These are phyloP conservation scores for Augochlora pura DNA, from an alignment of 1,140 invertebrate species.

Conservation along the genomic window DNA sequence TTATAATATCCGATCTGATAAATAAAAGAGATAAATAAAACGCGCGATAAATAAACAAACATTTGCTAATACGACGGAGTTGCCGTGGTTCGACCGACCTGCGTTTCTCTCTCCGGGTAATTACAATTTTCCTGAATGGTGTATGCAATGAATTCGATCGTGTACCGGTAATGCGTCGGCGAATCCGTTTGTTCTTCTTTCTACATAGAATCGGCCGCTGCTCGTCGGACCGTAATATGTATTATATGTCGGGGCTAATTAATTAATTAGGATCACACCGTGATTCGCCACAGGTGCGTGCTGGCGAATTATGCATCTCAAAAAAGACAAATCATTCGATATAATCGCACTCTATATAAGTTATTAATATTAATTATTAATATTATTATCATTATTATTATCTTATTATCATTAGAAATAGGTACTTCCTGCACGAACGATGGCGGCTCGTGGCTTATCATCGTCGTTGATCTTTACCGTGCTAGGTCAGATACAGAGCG, in stretches of 20 bases:
- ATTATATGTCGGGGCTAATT: constrained; percentile 9
- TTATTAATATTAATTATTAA: constrained; percentile 58
- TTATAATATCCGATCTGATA: constrained; percentile 53
- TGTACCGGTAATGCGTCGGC: neutral
- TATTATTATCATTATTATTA: constrained; percentile 57
- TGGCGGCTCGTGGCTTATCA: constrained; percentile 37
- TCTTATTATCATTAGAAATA: constrained; percentile 61
- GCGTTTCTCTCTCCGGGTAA: constrained; percentile 19
- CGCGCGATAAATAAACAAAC: constrained; percentile 58
- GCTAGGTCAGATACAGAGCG: constrained; percentile 23
- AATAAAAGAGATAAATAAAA: constrained; percentile 50
- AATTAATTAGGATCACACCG: constrained; percentile 39
- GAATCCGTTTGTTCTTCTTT: constrained; percentile 10
- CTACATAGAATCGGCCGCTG: constrained; percentile 10
- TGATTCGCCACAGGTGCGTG: constrained; percentile 31
- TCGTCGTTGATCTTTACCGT: constrained; percentile 39
- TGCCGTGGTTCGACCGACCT: constrained; percentile 19
- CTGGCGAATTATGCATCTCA: constrained; percentile 40
- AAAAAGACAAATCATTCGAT: constrained; percentile 44
- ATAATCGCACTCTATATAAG: constrained; percentile 56
- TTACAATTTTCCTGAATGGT: constrained; percentile 25
- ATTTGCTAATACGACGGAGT: constrained; percentile 32
- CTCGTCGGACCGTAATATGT: neutral
- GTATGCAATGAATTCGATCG: neutral
- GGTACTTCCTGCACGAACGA: constrained; percentile 66